These are phyloP conservation scores for Chironomus tepperi DNA, from an alignment of 1,140 invertebrate species.

Conservation along the genomic window DNA sequence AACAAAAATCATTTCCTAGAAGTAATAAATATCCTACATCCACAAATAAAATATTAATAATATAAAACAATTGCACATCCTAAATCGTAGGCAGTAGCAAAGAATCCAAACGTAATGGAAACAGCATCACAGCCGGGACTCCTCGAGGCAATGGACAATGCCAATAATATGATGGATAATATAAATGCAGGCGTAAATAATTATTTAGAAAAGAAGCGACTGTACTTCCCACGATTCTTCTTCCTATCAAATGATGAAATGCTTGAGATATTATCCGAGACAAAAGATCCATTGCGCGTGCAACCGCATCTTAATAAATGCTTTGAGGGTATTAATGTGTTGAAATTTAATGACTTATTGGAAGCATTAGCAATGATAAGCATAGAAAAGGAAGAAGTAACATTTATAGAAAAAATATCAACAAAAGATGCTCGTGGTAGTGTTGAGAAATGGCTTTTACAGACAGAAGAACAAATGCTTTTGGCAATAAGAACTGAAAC, in stretches of 20 bases:
- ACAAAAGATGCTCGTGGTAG: constrained; percentile 73
- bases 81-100: constrained; percentile 44
- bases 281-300: constrained; percentile 77
- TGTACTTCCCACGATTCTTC: constrained; percentile 88
- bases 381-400: constrained; percentile 71
- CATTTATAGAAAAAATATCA: constrained; percentile 59
- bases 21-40: no score
- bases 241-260: constrained; percentile 94
- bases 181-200: constrained; percentile 80
- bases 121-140: constrained; percentile 62
- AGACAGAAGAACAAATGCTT: constrained; percentile 79
- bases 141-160: constrained; percentile 63
- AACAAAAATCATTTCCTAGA: no score
- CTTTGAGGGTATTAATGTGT: constrained; percentile 67
- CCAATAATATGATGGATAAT: constrained; percentile 65
- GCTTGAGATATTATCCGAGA: constrained; percentile 88
- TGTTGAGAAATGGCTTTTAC: constrained; percentile 88
- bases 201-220: constrained; percentile 85
- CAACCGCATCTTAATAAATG: constrained; percentile 90
- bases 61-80: no score
- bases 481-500: constrained; percentile 62
- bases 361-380: constrained; percentile 81
- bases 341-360: constrained; percentile 65
- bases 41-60: no score
- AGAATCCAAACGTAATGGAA: constrained; percentile 65